phyloP scores from a whole-genome alignment of 2,797 vertebrate genomes.

The Cheirogaleus major region DNA sequence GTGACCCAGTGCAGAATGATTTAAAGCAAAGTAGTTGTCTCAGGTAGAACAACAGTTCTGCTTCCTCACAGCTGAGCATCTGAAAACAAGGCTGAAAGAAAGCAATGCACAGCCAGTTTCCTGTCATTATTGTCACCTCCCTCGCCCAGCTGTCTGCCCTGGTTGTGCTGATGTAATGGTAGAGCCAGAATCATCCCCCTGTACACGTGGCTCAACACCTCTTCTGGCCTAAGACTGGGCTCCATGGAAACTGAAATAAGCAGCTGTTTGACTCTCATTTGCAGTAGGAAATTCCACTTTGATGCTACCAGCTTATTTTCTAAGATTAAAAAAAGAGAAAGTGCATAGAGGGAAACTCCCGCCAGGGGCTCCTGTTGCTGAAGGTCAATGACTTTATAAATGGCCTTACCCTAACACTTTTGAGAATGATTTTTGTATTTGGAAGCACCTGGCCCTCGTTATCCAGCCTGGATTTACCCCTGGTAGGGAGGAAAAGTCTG shows the following conservation, averaged over 20 bases:
- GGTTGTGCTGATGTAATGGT: rapidly evolving
- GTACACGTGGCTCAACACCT: not conserved
- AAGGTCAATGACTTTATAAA: not conserved
- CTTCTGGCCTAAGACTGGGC: not conserved
- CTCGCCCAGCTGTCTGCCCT: not conserved
- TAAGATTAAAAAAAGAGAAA: not conserved
- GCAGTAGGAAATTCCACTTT: conserved; percentile 23
- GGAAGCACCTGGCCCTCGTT: not conserved
- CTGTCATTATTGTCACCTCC: not conserved
- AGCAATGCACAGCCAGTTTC: not conserved
- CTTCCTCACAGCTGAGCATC: not conserved
- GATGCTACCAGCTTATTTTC: not conserved
- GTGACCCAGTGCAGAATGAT: not conserved
- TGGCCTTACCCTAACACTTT: not conserved
- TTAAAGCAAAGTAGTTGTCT: not conserved
- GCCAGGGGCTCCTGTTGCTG: not conserved
- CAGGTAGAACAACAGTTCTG: not conserved
- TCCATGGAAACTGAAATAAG: conserved; percentile 16
- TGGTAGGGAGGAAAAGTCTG: not conserved
- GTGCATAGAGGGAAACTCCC: not conserved
- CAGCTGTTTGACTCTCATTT: not conserved
- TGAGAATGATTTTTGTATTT: not conserved
- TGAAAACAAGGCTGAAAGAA: not conserved
- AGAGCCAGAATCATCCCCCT: not conserved
- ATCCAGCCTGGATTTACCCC: not conserved